These are phyloP conservation scores for Mallotus villosus DNA, from an alignment of 2,797 vertebrate species.

Conservation along the genomic window DNA sequence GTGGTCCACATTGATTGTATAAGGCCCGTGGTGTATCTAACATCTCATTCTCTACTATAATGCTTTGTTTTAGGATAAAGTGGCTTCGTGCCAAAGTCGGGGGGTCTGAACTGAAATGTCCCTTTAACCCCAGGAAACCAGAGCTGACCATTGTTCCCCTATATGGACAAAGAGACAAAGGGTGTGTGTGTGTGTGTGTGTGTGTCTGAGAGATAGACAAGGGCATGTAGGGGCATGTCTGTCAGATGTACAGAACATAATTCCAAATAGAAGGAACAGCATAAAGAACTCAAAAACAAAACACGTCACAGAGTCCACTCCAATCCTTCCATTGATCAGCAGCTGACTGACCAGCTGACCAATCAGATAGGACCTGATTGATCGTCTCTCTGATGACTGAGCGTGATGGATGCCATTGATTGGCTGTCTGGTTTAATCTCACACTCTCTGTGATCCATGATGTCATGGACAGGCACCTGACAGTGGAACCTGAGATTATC, in stretches of 20 bases:
- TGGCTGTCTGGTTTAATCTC: constrained; percentile 54
- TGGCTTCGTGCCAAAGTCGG: constrained; percentile 55
- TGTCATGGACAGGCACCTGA: constrained; percentile 9
- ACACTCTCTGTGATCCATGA: constrained; percentile 48
- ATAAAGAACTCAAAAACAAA: constrained; percentile 1
- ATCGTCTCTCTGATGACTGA: constrained; percentile 55
- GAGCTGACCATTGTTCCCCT: constrained; percentile 65
- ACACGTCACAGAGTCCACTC: neutral
- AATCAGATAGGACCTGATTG: constrained; percentile 38
- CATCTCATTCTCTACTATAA: constrained; percentile 31
- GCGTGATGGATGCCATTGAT: constrained; percentile 48
- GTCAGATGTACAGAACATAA: constrained; percentile 42
- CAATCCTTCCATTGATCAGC: constrained; percentile 24
- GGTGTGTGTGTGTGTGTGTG: constrained; percentile 48
- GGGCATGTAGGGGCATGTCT: constrained; percentile 63
- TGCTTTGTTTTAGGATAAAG: constrained; percentile 42
- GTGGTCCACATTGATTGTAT: constrained; percentile 5
- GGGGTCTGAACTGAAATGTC: constrained; percentile 53
- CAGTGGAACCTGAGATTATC: neutral
- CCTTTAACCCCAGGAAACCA: constrained; percentile 63
- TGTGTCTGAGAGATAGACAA: neutral
- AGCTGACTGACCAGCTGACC: constrained; percentile 32
- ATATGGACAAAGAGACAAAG: constrained; percentile 32
- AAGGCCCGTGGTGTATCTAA: constrained; percentile 16
- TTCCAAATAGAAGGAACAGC: neutral